phyloP scores from a whole-genome alignment of 2,888 invertebrate genomes.

The Liposcelis brunnea region DNA sequence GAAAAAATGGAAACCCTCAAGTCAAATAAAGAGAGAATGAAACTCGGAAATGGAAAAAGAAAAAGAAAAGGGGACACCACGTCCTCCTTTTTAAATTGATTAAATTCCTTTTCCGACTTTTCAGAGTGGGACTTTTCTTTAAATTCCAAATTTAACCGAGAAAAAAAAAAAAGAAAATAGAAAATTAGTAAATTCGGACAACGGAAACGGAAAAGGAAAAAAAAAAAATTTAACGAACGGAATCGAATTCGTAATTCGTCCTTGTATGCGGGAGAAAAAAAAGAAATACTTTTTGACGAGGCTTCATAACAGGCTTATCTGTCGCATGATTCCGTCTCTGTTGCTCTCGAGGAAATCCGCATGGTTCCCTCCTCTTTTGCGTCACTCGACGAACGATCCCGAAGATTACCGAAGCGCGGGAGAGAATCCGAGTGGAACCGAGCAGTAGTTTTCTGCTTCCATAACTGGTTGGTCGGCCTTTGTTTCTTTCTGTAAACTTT shows the following conservation, averaged over 20 bases:
- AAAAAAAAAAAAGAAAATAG: too few species aligned
- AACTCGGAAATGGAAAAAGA: too few species aligned
- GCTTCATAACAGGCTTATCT: constrained; percentile 6
- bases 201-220: too few species aligned
- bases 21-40: too few species aligned
- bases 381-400: neutral
- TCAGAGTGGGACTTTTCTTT: too few species aligned
- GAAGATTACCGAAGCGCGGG: neutral
- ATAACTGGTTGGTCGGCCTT: constrained; percentile 1
- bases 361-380: neutral
- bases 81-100: too few species aligned
- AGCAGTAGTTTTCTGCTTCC: constrained; percentile 3
- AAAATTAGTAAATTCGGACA: too few species aligned
- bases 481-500: neutral
- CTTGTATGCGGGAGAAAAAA: neutral
- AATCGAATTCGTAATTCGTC: neutral
- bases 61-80: too few species aligned
- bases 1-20: neutral
- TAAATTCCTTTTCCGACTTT: too few species aligned
- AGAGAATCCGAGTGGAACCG: neutral
- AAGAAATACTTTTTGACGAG: constrained; percentile 1
- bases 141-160: too few species aligned
- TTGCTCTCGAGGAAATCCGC: neutral
- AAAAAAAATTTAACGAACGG: neutral
- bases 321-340: constrained; percentile 5